These are phyloP conservation scores for Homarus gammarus DNA, from an alignment of 2,888 invertebrate species.

Conservation along the genomic window DNA sequence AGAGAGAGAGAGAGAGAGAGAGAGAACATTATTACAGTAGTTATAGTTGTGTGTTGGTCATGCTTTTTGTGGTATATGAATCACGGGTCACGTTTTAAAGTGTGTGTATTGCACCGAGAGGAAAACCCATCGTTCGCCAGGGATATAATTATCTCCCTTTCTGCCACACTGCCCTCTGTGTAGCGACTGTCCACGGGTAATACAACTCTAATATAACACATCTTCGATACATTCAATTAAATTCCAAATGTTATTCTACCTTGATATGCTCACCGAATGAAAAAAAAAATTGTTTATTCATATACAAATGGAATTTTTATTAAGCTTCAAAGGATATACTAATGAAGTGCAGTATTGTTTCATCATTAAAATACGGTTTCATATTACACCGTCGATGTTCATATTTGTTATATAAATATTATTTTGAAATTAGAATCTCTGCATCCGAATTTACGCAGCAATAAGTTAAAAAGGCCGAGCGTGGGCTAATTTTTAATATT, in stretches of 20 bases:
- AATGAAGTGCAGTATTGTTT: neutral
- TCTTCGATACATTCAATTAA: neutral
- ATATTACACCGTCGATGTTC: neutral
- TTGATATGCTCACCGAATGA: neutral
- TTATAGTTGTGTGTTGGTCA: no score
- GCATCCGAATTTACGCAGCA: constrained; percentile 26
- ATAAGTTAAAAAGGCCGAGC: constrained; percentile 17
- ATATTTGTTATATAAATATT: neutral
- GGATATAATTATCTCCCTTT: no score
- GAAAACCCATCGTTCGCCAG: no score
- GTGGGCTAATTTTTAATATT: constrained; percentile 1
- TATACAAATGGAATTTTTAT: neutral
- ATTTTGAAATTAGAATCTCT: neutral
- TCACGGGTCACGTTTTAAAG: no score
- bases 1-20: neutral
- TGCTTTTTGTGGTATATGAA: no score
- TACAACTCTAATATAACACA: no score
- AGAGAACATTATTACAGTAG: neutral
- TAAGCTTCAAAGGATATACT: neutral
- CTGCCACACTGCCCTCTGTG: no score
- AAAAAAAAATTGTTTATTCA: no score
- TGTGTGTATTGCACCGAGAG: no score
- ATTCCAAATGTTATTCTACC: neutral
- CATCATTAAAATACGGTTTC: neutral
- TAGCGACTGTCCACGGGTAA: no score